Conservation (phyloP, 2,113 vertebrate genomes). For the Perca flavescens region DNA sequence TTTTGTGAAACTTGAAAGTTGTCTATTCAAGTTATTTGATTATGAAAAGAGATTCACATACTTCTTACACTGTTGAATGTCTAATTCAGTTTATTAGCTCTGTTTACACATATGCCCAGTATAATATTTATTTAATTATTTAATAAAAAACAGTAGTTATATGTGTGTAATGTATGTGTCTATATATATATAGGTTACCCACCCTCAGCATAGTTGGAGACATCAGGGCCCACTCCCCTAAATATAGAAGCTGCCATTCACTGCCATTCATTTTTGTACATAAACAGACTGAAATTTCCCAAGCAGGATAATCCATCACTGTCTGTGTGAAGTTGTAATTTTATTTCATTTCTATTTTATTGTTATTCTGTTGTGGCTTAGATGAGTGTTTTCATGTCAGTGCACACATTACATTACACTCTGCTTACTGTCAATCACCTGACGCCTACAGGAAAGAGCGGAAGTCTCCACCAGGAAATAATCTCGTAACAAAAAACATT, state of each 20-base stretch:
- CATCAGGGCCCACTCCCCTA: conserved; percentile 1
- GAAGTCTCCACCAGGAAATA: conserved; percentile 32
- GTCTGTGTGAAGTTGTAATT: conserved; percentile 52
- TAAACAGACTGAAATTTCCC: conserved; percentile 20
- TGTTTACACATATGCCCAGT: background rate
- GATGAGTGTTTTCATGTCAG: conserved; percentile 53
- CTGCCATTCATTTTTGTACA: conserved; percentile 36
- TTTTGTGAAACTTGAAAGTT: too few relatives aligned
- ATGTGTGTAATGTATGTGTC: background rate
- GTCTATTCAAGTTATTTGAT: background rate
- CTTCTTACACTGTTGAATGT: background rate
- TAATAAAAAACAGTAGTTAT: too few relatives aligned
- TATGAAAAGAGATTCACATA: background rate
- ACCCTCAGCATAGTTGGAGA: background rate
- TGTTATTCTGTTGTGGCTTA: conserved; percentile 41
- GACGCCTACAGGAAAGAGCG: conserved; percentile 46
- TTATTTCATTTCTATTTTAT: conserved; percentile 53
- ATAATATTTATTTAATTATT: conserved; percentile 1
- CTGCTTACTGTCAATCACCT: conserved; percentile 61
- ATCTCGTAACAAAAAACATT: conserved; percentile 4
- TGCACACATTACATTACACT: conserved; percentile 32
- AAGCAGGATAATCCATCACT: conserved; percentile 44
- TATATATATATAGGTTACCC: conserved; percentile 33
- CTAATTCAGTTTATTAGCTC: background rate
- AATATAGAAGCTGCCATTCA: conserved; percentile 42